phyloP scores from a whole-genome alignment of 2,113 vertebrate genomes.

The Zosterops pallidus region DNA sequence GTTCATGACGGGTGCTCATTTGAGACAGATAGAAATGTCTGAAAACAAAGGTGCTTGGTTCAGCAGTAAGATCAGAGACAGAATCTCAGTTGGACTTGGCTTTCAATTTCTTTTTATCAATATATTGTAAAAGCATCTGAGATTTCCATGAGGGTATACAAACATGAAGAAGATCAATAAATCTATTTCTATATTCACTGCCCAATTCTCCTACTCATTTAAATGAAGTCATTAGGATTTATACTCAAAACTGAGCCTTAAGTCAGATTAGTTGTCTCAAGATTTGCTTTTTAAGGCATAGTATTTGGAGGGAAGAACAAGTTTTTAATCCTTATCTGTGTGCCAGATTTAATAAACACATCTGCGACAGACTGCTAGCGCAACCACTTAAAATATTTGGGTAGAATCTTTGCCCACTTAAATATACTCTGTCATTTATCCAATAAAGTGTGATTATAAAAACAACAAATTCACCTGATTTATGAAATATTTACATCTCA shows the following conservation, averaged over 20 bases:
- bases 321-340: neutral
- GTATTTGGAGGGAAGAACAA: neutral
- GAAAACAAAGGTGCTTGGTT: neutral
- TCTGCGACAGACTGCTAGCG: slow-evolving; percentile 17
- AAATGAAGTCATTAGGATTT: neutral
- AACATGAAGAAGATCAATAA: neutral
- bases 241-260: neutral
- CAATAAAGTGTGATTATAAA: slow-evolving; percentile 45
- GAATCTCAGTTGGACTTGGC: neutral
- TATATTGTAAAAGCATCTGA: neutral
- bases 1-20: neutral
- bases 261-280: neutral
- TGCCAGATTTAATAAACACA: slow-evolving; percentile 28
- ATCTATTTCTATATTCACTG: neutral
- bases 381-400: slow-evolving; percentile 47
- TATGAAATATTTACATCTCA: slow-evolving; percentile 57
- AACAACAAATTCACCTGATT: slow-evolving; percentile 54
- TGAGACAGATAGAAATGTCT: neutral
- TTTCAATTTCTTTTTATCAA: neutral
- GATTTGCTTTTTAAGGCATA: neutral
- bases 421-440: slow-evolving; percentile 48
- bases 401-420: slow-evolving; percentile 51
- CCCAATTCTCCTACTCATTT: neutral
- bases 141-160: neutral
- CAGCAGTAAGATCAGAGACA: neutral